Conservation (phyloP, 37 sponge, comb jelly and placozoan genomes). For the Halisarca cf. caerulea region DNA sequence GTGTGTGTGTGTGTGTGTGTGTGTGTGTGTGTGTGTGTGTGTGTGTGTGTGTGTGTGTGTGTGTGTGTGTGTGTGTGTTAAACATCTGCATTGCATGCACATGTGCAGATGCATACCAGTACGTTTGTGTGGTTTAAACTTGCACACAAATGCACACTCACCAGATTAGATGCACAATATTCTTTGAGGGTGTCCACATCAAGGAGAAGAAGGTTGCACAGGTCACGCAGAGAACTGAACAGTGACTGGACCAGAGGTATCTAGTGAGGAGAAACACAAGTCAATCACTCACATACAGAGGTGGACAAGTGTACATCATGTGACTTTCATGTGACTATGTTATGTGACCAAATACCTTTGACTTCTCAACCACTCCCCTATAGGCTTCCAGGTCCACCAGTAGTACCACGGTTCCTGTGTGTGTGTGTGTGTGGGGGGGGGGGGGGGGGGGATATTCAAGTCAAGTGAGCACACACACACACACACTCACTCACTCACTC, state of each 20-base stretch:
- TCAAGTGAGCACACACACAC: no score
- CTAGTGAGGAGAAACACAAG: background rate
- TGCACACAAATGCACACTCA: no score
- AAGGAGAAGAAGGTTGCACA: conserved; percentile 2
- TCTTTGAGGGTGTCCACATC: background rate
- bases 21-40: background rate
- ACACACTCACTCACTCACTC: no score
- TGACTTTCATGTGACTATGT: no score
- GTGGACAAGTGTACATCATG: background rate
- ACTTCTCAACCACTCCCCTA: conserved; percentile 64
- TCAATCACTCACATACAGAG: no score
- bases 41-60: background rate
- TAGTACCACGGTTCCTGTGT: conserved; percentile 78
- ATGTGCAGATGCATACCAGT: no score
- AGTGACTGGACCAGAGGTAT: background rate
- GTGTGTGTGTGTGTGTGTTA: background rate
- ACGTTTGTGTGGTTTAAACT: no score
- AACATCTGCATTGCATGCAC: background rate
- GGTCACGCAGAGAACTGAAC: background rate
- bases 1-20: background rate
- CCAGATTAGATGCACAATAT: conserved; percentile 1
- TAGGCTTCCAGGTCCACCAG: conserved; percentile 90
- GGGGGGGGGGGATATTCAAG: no score
- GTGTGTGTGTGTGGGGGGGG: background rate
- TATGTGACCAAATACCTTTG: no score